Conservation (phyloP, 1,140 invertebrate species). For the Bombus ignitus region DNA sequence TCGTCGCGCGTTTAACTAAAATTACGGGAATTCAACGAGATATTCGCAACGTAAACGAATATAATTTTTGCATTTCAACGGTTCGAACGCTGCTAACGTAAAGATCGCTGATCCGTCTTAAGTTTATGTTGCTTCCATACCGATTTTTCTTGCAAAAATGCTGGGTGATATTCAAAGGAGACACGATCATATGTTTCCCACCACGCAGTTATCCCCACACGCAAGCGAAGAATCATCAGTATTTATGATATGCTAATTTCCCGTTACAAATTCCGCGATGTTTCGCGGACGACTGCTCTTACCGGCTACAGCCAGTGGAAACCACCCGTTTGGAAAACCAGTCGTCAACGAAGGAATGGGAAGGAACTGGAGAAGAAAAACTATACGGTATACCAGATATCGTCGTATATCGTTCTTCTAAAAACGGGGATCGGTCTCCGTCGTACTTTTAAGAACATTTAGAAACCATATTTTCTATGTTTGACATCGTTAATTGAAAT, state of each 20-base stretch:
- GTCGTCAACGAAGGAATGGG: constrained; percentile 51
- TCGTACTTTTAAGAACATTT: background rate
- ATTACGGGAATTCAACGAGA: too few relatives aligned
- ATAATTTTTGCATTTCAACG: too few relatives aligned
- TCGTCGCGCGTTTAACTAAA: too few relatives aligned
- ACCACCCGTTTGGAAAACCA: constrained; percentile 74
- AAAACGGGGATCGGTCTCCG: constrained; percentile 54
- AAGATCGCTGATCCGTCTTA: background rate
- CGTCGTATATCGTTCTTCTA: constrained; percentile 39
- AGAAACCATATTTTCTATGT: background rate
- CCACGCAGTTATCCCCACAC: background rate
- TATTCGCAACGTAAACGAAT: too few relatives aligned
- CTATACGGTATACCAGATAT: constrained; percentile 16
- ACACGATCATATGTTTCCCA: constrained; percentile 29
- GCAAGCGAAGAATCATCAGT: constrained; percentile 69
- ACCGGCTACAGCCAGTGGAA: constrained; percentile 58
- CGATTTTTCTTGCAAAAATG: background rate
- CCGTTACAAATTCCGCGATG: constrained; percentile 80
- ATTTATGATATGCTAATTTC: constrained; percentile 82
- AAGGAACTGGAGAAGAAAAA: constrained; percentile 59
- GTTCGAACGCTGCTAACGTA: too few relatives aligned
- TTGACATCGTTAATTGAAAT: background rate
- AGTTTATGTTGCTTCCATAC: background rate
- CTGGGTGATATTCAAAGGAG: constrained; percentile 39
- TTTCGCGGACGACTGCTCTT: constrained; percentile 71